Evolutionary conservation across 1,140 invertebrate genomes (phyloP).

Genomic region (Whitmania pigra): DNA sequence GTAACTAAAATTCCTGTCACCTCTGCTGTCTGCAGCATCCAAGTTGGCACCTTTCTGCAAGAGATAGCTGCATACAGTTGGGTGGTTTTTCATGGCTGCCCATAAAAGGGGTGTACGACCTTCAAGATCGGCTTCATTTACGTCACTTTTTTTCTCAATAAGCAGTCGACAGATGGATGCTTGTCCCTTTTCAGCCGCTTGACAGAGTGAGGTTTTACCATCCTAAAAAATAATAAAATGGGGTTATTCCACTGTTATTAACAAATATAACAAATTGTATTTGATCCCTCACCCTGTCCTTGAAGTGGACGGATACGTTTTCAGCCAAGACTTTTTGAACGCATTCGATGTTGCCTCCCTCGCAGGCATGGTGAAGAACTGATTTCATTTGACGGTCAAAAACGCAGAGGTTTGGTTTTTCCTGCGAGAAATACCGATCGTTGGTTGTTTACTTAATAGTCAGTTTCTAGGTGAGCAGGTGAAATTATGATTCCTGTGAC

Average conservation of each 20-base stretch:
- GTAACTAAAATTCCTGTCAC: constrained; percentile 4
- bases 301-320: constrained; percentile 30
- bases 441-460: too few relatives aligned
- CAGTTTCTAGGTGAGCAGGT: too few relatives aligned
- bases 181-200: constrained; percentile 11
- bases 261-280: not conserved
- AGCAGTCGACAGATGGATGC: constrained; percentile 12
- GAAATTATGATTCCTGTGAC: too few relatives aligned
- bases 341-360: constrained; percentile 33
- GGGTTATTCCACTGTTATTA: too few relatives aligned
- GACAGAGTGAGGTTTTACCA: not conserved
- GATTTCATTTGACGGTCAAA: constrained; percentile 19
- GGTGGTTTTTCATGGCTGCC: constrained; percentile 3
- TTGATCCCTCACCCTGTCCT: constrained; percentile 31
- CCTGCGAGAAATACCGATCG: not conserved
- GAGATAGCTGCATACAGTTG: constrained; percentile 14
- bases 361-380: constrained; percentile 37
- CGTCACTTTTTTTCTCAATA: constrained; percentile 14
- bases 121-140: constrained; percentile 7
- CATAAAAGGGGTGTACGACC: constrained; percentile 8
- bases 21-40: constrained; percentile 5
- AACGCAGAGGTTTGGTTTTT: not conserved
- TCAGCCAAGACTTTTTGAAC: constrained; percentile 32
- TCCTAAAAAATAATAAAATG: constrained; percentile 1
- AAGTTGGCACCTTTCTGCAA: constrained; percentile 7